Base-by-base conservation (phyloP, 2,113 vertebrate species). In the Coturnix japonica region DNA sequence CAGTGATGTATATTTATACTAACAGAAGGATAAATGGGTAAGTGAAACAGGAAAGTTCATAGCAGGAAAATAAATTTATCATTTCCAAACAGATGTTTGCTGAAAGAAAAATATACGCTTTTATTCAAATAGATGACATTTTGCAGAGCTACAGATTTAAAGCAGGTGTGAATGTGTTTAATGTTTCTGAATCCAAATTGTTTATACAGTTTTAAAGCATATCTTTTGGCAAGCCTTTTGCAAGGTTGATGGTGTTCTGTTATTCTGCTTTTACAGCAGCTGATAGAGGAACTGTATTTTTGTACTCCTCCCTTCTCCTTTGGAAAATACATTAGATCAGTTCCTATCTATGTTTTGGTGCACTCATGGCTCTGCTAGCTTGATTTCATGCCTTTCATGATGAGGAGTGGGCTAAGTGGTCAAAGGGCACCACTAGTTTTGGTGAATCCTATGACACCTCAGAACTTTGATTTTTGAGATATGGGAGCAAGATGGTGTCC, bases 101-200 rank as follows among this genome's bases (percentile, higher is more conserved):
- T 54, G 26, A 76, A 85, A 77, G 51, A 84, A 91, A 87, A 92
- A 81, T 14, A 53, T 7, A 35, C 83, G 19, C 41, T 85, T 70
- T 91, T 92, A 37, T 78, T 84, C 78, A 33, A 60, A 87, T 25
- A 56, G 11, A 35, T 69, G 7, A 85, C 43, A 66, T 84, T 96
- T 77, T 77, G 60, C 26, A 61, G 87, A 88, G 19, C 43, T 66
- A 22, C 47, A 33, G 5, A 87, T 89, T 81, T 49, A 91, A 33
- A 87, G 65, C 72, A 91, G 70, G 41, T 90, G 57, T 81, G 81
- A 89, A 80, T 54, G 6, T 57, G 61, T 88, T 94, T 91, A 81
- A 67, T 54, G 43, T 73, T 31, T 26, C 57, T 81, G 81, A 84
- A 90, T 69, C 59, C 44, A 94, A 84, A 86, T 33, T 84, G n/a